phyloP scores from a whole-genome alignment of 2,113 vertebrate species.

The Phylloscopus whistleri region DNA sequence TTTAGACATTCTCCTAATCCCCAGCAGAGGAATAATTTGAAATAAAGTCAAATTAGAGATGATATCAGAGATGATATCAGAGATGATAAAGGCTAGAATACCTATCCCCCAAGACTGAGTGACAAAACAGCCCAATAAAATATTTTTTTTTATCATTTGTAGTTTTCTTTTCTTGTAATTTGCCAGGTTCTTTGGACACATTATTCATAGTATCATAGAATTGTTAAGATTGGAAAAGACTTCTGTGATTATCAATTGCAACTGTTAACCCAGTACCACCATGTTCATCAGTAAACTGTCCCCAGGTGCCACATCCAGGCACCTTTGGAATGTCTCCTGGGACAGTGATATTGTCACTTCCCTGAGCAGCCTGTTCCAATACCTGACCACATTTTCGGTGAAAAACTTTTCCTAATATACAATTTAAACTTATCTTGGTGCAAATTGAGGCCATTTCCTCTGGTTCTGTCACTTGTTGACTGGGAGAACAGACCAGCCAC shows the following conservation, averaged over 20 bases:
- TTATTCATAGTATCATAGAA: background rate
- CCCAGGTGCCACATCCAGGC: background rate
- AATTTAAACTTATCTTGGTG: background rate
- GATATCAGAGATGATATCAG: background rate
- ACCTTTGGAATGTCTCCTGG: fast-evolving
- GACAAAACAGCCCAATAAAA: background rate
- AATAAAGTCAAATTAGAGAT: background rate
- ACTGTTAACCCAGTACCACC: background rate
- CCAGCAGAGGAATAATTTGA: background rate
- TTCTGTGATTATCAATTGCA: fast-evolving
- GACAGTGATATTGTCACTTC: background rate
- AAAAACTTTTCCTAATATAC: background rate
- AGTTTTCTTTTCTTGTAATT: background rate
- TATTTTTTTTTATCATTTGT: background rate
- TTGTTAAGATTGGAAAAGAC: background rate
- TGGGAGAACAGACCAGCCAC: background rate
- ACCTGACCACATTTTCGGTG: background rate
- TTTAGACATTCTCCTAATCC: background rate
- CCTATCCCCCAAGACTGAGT: background rate
- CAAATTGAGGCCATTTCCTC: background rate
- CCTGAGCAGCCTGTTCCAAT: background rate
- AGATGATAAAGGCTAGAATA: background rate
- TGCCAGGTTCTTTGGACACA: background rate
- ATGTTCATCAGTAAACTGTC: background rate
- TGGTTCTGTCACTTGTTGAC: too few relatives aligned